These are phyloP conservation scores for Phaedon cochleariae DNA, from an alignment of 2,888 invertebrate species.

Conservation along the genomic window DNA sequence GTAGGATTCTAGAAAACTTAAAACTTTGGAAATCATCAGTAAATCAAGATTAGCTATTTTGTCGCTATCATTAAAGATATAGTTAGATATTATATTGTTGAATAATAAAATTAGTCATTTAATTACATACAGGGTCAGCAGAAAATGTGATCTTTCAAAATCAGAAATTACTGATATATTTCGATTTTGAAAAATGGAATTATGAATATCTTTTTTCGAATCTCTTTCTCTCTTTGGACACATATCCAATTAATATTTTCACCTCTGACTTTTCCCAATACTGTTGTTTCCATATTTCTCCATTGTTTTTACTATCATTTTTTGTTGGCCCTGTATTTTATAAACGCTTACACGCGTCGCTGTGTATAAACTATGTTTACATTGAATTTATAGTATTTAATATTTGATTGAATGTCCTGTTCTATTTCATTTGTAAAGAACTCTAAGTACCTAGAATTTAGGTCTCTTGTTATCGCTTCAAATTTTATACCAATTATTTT, in stretches of 20 bases:
- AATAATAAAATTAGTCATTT: conserved; percentile 16
- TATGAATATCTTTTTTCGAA: no score
- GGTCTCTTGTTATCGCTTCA: conserved; percentile 19
- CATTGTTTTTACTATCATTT: background rate
- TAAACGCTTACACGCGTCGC: conserved; percentile 43
- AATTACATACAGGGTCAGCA: conserved; percentile 4
- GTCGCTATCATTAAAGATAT: background rate
- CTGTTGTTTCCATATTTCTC: no score
- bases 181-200: no score
- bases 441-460: conserved; percentile 22
- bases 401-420: conserved; percentile 37
- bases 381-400: conserved; percentile 44
- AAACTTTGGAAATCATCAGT: background rate
- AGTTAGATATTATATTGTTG: conserved; percentile 8
- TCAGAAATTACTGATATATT: no score
- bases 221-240: no score
- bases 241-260: no score
- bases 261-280: no score
- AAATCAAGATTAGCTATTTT: background rate
- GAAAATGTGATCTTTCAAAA: background rate
- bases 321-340: conserved; percentile 28
- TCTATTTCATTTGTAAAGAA: conserved; percentile 29
- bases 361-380: conserved; percentile 48
- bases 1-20: background rate
- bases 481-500: conserved; percentile 21